These are phyloP conservation scores for Dasypolia templi DNA, from an alignment of 2,888 invertebrate genomes.

Conservation along the genomic window DNA sequence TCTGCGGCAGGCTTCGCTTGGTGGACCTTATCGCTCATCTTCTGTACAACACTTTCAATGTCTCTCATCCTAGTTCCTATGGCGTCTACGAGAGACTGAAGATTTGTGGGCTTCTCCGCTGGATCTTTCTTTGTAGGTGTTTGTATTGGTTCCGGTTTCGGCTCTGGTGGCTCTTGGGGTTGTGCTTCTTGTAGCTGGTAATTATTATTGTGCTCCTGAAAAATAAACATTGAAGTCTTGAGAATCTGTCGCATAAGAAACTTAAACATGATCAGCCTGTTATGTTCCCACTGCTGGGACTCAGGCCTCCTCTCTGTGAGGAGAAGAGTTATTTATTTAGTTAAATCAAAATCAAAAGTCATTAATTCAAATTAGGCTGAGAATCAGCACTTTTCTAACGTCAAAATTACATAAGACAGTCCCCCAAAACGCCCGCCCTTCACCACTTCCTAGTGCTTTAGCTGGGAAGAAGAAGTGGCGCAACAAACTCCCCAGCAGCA, in stretches of 20 bases:
- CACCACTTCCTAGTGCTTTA: too few relatives aligned
- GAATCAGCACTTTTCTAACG: too few relatives aligned
- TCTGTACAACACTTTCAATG: conserved; percentile 83
- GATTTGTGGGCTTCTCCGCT: conserved; percentile 70
- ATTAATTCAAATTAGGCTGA: too few relatives aligned
- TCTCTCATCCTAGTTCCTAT: conserved; percentile 86
- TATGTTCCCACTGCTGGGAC: background rate
- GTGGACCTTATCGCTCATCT: conserved; percentile 85
- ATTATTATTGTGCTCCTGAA: conserved; percentile 40
- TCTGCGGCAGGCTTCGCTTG: conserved; percentile 65
- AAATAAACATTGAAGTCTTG: background rate
- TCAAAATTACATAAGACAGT: too few relatives aligned
- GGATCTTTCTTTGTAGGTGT: conserved; percentile 52
- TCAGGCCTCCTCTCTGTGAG: background rate
- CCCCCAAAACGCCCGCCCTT: too few relatives aligned
- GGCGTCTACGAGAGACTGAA: conserved; percentile 85
- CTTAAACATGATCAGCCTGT: background rate
- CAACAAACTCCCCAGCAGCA: too few relatives aligned
- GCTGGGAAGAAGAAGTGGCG: too few relatives aligned
- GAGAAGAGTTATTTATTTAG: background rate
- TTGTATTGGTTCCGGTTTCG: conserved; percentile 2
- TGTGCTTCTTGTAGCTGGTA: conserved; percentile 59
- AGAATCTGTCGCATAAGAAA: background rate
- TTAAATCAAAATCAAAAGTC: too few relatives aligned
- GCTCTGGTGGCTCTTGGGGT: conserved; percentile 38